Evolutionary conservation across 2,888 invertebrate species (phyloP).

Genomic region (Keiferia lycopersicella): DNA sequence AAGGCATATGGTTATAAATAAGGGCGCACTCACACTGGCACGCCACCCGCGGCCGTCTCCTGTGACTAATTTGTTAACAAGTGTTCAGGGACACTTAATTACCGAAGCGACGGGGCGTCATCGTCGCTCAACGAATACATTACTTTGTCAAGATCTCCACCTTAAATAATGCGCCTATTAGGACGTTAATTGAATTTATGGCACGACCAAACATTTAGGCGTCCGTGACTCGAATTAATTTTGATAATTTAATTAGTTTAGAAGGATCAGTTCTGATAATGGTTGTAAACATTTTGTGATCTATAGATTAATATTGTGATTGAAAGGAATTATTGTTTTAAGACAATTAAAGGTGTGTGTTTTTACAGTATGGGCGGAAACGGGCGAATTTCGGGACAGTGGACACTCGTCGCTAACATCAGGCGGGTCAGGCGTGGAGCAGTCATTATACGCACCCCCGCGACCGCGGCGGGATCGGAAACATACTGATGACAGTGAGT

Average conservation of each 20-base stretch:
- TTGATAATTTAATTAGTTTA: slow-evolving; percentile 14
- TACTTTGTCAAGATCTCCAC: slow-evolving; percentile 60
- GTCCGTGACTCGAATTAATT: slow-evolving; percentile 30
- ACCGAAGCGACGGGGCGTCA: slow-evolving; percentile 70
- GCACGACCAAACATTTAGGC: slow-evolving; percentile 33
- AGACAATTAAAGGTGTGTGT: neutral
- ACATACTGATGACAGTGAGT: slow-evolving; percentile 85
- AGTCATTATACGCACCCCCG: slow-evolving; percentile 86
- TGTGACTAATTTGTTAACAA: slow-evolving; percentile 77
- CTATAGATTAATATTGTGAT: neutral
- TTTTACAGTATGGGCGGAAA: slow-evolving; percentile 93
- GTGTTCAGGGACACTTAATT: slow-evolving; percentile 71
- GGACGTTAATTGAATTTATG: slow-evolving; percentile 59
- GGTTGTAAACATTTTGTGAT: slow-evolving; percentile 15
- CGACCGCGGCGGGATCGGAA: slow-evolving; percentile 85
- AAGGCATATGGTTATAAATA: slow-evolving; percentile 54
- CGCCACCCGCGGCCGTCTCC: slow-evolving; percentile 41
- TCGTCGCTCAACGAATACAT: slow-evolving; percentile 61
- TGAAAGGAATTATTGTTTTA: neutral
- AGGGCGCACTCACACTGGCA: slow-evolving; percentile 53
- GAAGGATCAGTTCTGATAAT: slow-evolving; percentile 12
- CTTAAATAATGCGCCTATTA: slow-evolving; percentile 61
- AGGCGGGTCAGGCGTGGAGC: slow-evolving; percentile 82
- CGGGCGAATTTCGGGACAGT: slow-evolving; percentile 92
- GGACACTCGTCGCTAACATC: slow-evolving; percentile 87